Evolutionary conservation across 2,113 vertebrate species (phyloP), one percentile per base, ranked within the genome.

Genomic region (Excalfactoria chinensis): DNA sequence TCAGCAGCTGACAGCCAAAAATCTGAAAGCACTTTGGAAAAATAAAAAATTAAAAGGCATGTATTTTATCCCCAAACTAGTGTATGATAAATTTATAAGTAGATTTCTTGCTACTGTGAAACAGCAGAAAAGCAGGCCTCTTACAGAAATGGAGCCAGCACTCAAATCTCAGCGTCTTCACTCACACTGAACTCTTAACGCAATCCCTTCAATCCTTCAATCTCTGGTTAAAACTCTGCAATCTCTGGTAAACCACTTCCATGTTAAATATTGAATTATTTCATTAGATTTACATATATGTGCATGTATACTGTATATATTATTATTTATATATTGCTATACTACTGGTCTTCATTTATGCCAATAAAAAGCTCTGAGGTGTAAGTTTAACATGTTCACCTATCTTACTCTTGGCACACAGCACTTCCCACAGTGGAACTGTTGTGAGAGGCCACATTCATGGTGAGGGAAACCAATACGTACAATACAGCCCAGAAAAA

Each of bases 1-100:
- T 1, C 3, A 71, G 4, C 11, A 81, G 19, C 3, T 1, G 32
- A 4, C 16, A 60, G 34, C 13, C 0, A 4, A 6, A 69, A 22
- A 66, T 51, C 19, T 80, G 17, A 76, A 55, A 56, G 13, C 10
- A 14, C 28, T 37, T 18, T 9, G 2, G 2, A 1, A 13, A 18
- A 67, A 58, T 43, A 2, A 19, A 6, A 3, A 41, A 37, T 5
- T 1, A 16, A 13, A 37, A 7, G 2, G 1, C 4, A 26, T 55
- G 2, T 35, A 23, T 43, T 73, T 28, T 58, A 17, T 22, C 9
- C 32, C 17, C 17, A 78, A 43, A 30, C 8, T 62, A 53, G 4
- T 2, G 30, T 17, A 60, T 7, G 17, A 66, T 10, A 40, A 63
- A 46, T 43, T 12, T 37, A 2, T 34, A 62, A 49, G 5, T 16